These are phyloP conservation scores for Xylocopa sonorina DNA, from an alignment of 1,140 invertebrate species.

Conservation along the genomic window DNA sequence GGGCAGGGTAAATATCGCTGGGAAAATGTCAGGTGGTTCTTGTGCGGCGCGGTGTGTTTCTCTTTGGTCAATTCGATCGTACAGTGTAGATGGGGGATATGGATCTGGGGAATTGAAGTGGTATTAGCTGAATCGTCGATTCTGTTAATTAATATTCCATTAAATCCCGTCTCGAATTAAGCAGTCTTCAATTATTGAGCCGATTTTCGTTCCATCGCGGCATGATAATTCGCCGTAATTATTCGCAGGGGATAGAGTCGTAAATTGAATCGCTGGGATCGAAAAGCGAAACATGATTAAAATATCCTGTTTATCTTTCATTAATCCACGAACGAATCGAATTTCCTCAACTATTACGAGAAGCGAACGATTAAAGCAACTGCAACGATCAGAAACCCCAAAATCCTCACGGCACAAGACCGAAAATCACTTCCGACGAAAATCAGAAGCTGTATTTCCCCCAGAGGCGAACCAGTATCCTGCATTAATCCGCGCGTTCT, in stretches of 20 bases:
- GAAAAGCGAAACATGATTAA: too few relatives aligned
- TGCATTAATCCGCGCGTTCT: neutral
- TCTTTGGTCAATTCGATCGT: neutral
- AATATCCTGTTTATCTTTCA: too few relatives aligned
- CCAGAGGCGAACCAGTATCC: too few relatives aligned
- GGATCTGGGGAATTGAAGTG: neutral
- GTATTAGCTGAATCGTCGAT: too few relatives aligned
- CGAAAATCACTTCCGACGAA: neutral
- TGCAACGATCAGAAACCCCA: too few relatives aligned
- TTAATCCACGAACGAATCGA: too few relatives aligned
- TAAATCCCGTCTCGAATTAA: neutral
- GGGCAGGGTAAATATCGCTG: neutral
- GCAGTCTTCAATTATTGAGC: neutral
- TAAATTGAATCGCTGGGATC: neutral
- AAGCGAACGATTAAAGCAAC: too few relatives aligned
- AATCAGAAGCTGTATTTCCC: neutral
- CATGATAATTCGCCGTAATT: too few relatives aligned
- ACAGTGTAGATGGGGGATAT: neutral
- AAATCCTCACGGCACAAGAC: neutral
- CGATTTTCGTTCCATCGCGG: neutral
- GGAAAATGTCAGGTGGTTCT: neutral
- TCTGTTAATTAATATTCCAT: slow-evolving; percentile 21
- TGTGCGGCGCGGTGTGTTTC: neutral
- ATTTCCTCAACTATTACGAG: too few relatives aligned
- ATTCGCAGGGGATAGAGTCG: too few relatives aligned